phyloP scores from a whole-genome alignment of 2,888 invertebrate genomes.

The Deroplatys truncata region DNA sequence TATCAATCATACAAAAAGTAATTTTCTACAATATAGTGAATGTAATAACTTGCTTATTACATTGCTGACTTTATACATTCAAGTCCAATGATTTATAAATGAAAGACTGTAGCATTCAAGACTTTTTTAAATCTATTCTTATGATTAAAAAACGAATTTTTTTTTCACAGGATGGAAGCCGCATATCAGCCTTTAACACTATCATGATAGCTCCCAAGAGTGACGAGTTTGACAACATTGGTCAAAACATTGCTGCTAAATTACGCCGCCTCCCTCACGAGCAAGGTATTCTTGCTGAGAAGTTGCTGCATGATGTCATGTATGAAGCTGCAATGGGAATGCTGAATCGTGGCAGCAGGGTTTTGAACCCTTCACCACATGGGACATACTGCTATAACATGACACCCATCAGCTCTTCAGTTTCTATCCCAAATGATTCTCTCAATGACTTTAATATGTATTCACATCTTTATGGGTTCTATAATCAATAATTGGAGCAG shows the following conservation, averaged over 20 bases:
- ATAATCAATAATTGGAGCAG: neutral
- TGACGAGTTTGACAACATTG: neutral
- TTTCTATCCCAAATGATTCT: neutral
- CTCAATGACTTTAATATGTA: neutral
- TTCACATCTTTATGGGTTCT: neutral
- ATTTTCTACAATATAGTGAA: no score
- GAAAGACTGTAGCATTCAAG: no score
- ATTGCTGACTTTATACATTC: no score
- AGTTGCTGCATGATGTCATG: neutral
- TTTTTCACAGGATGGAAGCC: neutral
- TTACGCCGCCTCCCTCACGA: neutral
- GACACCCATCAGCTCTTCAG: neutral
- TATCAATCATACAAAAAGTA: no score
- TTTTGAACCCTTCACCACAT: neutral
- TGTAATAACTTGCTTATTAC: no score
- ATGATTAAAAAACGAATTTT: neutral
- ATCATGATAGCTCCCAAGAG: neutral
- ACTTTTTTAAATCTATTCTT: no score
- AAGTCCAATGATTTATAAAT: no score
- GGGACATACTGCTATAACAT: neutral
- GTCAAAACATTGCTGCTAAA: neutral
- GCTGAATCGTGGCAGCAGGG: neutral
- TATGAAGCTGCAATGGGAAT: constrained; percentile 3
- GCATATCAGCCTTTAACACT: no score
- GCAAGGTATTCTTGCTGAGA: constrained; percentile 4